Conservation (phyloP, 1,140 invertebrate genomes). For the Propsilocerus akamusi region DNA sequence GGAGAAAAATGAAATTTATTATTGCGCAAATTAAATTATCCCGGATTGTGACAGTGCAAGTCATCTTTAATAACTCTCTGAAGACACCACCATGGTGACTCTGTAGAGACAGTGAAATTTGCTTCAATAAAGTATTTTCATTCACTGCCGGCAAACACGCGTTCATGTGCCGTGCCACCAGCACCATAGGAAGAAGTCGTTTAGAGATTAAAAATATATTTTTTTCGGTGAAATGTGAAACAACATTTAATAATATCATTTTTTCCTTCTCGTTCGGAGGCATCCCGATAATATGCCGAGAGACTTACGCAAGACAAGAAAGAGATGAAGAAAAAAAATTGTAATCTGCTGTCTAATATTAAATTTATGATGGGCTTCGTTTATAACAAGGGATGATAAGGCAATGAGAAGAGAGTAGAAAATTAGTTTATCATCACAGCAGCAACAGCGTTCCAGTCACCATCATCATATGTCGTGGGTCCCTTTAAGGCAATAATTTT, state of each 20-base stretch:
- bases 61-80: no score
- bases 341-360: background rate
- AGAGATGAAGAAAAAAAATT: background rate
- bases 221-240: background rate
- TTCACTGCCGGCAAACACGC: no score
- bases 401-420: background rate
- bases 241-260: constrained; percentile 3
- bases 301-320: background rate
- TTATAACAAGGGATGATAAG: background rate
- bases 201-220: no score
- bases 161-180: no score
- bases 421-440: background rate
- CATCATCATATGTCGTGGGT: background rate
- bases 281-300: background rate
- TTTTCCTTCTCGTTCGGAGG: background rate
- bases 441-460: background rate
- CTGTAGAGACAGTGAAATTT: no score
- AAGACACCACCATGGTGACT: no score
- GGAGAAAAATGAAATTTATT: no score
- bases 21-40: no score
- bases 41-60: no score
- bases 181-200: no score
- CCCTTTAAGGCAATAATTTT: background rate
- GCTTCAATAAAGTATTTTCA: no score
- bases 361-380: constrained; percentile 3